A percentile compares a stretch with the other conserved stretches of the same genome.
Evolutionary conservation across 2,797 vertebrate genomes (phyloP).

Genomic region (Chromobotia macracanthus): DNA sequence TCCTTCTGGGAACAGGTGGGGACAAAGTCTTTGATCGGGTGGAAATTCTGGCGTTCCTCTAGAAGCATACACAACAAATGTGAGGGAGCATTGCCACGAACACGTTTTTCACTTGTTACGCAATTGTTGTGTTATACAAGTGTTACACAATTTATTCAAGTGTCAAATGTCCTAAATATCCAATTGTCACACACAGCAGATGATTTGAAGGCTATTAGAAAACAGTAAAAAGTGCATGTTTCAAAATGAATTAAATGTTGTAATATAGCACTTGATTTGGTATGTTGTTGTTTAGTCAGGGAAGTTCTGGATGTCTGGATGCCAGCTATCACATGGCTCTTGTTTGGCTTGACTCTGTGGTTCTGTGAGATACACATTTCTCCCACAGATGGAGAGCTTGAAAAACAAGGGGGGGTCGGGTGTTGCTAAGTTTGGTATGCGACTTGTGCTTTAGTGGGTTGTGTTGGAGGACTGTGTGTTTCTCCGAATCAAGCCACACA

Average conservation of each 20-base stretch:
- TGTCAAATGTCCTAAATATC: neutral
- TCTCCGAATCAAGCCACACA: constrained; percentile 62
- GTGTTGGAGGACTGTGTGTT: constrained; percentile 55
- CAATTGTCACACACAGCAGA: no score
- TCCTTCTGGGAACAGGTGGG: neutral
- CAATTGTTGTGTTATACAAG: neutral
- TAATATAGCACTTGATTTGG: constrained; percentile 25
- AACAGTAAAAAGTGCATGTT: neutral
- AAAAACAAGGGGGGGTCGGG: neutral
- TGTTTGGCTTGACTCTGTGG: constrained; percentile 50
- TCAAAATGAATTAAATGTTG: neutral
- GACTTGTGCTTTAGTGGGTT: constrained; percentile 52
- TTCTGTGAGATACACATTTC: constrained; percentile 26
- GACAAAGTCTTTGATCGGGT: neutral
- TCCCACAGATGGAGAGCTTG: constrained; percentile 46
- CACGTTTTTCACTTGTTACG: neutral
- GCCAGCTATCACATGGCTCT: constrained; percentile 51
- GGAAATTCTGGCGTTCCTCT: neutral
- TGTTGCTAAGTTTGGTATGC: constrained; percentile 63
- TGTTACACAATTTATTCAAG: neutral
- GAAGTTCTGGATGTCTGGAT: constrained; percentile 35
- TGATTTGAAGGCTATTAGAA: neutral
- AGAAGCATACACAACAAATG: neutral
- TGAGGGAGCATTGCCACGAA: neutral
- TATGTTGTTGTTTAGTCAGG: constrained; percentile 49